These are phyloP conservation scores for Xiphophorus hellerii DNA, from an alignment of 2,113 vertebrate species.

Conservation along the genomic window DNA sequence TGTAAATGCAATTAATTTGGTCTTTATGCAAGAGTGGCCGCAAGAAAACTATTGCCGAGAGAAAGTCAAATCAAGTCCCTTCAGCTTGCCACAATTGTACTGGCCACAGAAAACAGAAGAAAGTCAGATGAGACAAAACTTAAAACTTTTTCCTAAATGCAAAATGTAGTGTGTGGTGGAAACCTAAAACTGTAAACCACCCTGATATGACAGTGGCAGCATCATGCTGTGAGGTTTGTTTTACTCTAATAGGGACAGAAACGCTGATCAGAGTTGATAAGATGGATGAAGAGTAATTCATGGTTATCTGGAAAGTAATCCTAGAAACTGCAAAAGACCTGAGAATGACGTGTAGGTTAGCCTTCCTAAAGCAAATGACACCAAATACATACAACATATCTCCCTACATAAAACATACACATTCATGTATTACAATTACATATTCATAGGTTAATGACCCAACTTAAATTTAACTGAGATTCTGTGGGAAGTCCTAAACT, in stretches of 20 bases:
- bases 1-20: too few relatives aligned
- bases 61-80: not conserved
- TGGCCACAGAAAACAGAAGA: not conserved
- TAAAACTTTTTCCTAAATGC: not conserved
- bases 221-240: not conserved
- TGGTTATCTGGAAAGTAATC: too few relatives aligned
- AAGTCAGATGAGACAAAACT: not conserved
- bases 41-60: too few relatives aligned
- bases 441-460: too few relatives aligned
- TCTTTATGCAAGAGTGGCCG: too few relatives aligned
- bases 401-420: too few relatives aligned
- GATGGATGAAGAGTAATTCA: not conserved
- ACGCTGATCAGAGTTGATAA: not conserved
- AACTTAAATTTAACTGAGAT: not conserved
- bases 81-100: not conserved
- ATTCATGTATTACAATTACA: too few relatives aligned
- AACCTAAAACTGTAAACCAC: not conserved
- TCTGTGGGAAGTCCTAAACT: not conserved
- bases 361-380: not conserved
- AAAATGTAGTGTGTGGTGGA: not conserved
- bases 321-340: not conserved
- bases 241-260: not conserved
- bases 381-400: not conserved
- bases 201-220: not conserved
- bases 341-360: too few relatives aligned